phyloP scores from a whole-genome alignment of 1,140 invertebrate genomes.

The Laupala kohalensis region DNA sequence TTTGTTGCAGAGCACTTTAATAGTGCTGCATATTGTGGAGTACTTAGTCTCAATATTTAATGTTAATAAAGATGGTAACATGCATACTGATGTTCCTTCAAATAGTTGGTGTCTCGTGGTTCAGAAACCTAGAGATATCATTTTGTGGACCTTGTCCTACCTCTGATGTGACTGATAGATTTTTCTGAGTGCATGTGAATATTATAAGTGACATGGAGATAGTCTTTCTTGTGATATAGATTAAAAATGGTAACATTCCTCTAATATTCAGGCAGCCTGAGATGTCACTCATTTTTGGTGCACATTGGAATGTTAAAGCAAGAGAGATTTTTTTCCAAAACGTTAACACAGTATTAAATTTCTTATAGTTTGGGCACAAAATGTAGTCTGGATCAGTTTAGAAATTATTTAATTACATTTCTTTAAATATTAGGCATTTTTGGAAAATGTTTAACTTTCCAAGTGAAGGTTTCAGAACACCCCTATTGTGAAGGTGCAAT shows the following conservation, averaged over 20 bases:
- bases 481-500: too few relatives aligned
- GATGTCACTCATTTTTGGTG: too few relatives aligned
- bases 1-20: not conserved
- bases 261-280: too few relatives aligned
- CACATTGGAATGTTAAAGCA: too few relatives aligned
- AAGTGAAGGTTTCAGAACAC: too few relatives aligned
- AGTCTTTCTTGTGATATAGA: too few relatives aligned
- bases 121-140: not conserved
- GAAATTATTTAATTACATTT: not conserved
- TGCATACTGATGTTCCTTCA: not conserved
- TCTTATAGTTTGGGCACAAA: not conserved
- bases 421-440: not conserved
- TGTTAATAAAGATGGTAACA: not conserved
- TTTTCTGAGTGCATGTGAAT: not conserved
- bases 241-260: too few relatives aligned
- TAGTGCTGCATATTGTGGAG: not conserved
- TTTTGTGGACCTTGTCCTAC: not conserved
- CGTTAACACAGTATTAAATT: not conserved
- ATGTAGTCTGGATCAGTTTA: too few relatives aligned
- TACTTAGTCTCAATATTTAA: not conserved
- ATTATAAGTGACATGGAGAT: too few relatives aligned
- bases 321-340: too few relatives aligned
- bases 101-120: not conserved
- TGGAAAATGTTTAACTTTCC: not conserved
- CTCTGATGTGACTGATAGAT: not conserved